These are phyloP conservation scores for Paedocypris micromegethes DNA, from an alignment of 2,797 vertebrate species.

Conservation along the genomic window DNA sequence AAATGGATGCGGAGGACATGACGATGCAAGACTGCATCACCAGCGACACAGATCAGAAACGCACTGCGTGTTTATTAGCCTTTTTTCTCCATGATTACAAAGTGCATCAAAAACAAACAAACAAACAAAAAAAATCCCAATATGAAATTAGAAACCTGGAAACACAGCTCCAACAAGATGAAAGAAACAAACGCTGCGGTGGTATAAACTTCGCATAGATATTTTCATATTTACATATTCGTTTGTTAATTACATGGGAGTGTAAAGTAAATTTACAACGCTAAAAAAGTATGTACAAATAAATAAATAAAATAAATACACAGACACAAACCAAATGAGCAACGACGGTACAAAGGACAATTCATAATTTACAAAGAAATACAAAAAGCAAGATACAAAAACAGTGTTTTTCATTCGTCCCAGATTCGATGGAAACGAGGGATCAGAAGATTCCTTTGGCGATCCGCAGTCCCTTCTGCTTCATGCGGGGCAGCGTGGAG, in stretches of 20 bases:
- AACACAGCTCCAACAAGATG: conserved; percentile 36
- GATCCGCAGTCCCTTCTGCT: conserved; percentile 83
- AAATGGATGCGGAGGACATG: too few species aligned
- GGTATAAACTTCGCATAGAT: conserved; percentile 56
- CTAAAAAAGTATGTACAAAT: conserved; percentile 61
- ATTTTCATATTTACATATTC: conserved; percentile 57
- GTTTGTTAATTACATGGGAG: conserved; percentile 56
- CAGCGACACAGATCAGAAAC: not conserved
- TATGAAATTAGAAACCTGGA: conserved; percentile 48
- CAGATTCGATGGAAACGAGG: not conserved
- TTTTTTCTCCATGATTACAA: conserved; percentile 28
- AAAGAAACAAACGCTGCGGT: conserved; percentile 41
- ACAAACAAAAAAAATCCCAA: conserved; percentile 20
- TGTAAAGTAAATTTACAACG: conserved; percentile 57
- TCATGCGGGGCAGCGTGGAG: conserved; percentile 82
- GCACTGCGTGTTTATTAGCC: conserved; percentile 52
- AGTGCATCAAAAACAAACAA: conserved; percentile 21
- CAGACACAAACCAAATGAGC: conserved; percentile 38
- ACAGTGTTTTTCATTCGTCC: conserved; percentile 11
- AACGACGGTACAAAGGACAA: conserved; percentile 49
- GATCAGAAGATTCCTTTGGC: conserved; percentile 83
- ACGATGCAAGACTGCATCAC: not conserved
- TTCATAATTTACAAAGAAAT: conserved; percentile 54
- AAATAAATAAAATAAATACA: conserved; percentile 51
- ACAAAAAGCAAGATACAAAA: conserved; percentile 51